phyloP scores from a whole-genome alignment of 2,888 invertebrate genomes.

The Trichopoda pennipes region DNA sequence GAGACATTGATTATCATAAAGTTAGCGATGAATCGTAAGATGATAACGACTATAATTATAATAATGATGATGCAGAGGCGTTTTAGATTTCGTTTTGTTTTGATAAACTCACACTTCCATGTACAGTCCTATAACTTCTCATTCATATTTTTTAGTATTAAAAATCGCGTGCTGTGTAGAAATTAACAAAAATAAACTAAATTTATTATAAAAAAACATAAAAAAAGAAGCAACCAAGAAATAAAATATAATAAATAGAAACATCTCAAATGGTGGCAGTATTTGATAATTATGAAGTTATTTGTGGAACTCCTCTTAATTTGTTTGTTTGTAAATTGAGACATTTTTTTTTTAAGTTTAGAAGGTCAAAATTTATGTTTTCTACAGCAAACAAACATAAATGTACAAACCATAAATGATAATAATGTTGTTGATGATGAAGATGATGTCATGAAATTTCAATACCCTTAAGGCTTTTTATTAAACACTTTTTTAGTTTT shows the following conservation, averaged over 20 bases:
- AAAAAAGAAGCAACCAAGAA: background rate
- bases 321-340: conserved; percentile 53
- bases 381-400: conserved; percentile 7
- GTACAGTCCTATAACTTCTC: background rate
- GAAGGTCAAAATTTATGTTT: conserved; percentile 61
- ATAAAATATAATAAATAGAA: conserved; percentile 18
- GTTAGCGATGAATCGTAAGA: conserved; percentile 44
- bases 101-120: conserved; percentile 2
- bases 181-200: conserved; percentile 55
- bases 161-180: conserved; percentile 66
- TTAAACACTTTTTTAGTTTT: conserved; percentile 19
- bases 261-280: conserved; percentile 47
- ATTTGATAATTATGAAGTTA: conserved; percentile 38
- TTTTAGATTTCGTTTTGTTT: conserved; percentile 34
- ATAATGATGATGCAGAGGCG: conserved; percentile 61
- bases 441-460: conserved; percentile 58
- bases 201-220: conserved; percentile 31
- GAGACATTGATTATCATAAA: conserved; percentile 63
- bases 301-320: conserved; percentile 45
- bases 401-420: conserved; percentile 9
- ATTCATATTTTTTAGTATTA: conserved; percentile 9
- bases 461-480: background rate
- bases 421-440: conserved; percentile 8
- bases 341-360: conserved; percentile 52
- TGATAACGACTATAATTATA: conserved; percentile 48